phyloP scores from a whole-genome alignment of 2,113 vertebrate species.

The Hyperoodon ampullatus region DNA sequence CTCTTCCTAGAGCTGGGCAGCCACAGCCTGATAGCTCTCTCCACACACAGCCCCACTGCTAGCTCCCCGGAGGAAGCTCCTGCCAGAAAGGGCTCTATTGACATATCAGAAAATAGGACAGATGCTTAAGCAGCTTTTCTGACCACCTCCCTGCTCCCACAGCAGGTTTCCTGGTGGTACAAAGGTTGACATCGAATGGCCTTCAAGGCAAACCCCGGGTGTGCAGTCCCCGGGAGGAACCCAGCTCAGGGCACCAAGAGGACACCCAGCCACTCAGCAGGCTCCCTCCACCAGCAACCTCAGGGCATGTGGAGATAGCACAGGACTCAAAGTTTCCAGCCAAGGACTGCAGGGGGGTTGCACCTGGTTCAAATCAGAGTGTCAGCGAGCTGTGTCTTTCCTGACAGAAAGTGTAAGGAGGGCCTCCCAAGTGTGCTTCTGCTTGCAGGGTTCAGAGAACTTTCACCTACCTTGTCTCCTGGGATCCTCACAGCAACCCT shows the following conservation, averaged over 20 bases:
- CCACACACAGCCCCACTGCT: background rate
- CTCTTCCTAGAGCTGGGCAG: background rate
- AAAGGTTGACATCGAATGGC: conserved; percentile 65
- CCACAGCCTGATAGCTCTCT: background rate
- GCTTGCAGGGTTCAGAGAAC: background rate
- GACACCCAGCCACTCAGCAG: background rate
- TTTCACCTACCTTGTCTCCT: background rate
- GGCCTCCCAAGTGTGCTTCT: background rate
- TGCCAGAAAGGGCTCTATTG: background rate
- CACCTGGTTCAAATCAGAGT: background rate
- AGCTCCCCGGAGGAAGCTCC: background rate
- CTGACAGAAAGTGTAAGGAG: background rate
- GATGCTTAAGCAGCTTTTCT: background rate
- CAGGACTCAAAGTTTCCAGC: background rate
- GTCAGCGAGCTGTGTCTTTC: background rate
- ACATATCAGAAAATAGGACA: conserved; percentile 1
- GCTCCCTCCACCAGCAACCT: background rate
- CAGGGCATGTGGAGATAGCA: background rate
- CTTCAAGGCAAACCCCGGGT: background rate
- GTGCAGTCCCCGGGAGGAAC: background rate
- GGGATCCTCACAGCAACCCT: background rate
- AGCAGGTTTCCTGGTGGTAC: background rate
- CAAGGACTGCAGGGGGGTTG: background rate
- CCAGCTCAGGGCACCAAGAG: background rate
- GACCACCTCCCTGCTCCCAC: background rate